Base-by-base conservation (phyloP, 2,113 vertebrate genomes). In the Uria aalge region DNA sequence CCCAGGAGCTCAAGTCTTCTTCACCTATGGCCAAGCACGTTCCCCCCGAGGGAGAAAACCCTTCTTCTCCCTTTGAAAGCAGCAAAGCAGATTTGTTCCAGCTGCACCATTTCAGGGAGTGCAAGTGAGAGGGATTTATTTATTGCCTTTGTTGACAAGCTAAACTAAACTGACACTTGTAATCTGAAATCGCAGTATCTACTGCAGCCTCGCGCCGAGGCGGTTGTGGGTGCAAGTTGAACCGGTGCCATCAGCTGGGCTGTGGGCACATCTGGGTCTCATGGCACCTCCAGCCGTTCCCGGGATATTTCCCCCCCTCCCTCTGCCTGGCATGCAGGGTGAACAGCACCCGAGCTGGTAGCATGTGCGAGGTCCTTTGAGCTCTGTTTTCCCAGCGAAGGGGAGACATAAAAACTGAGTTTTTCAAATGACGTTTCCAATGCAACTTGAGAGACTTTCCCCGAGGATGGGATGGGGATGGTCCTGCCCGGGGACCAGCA, bases 301-400 rank as follows among this genome's bases (percentile, higher is more conserved):
- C 2, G 0, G 38, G 45, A 13, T 0, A 4, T 15, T 36, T 34
- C n/a, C 20, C 29, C 5, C 2, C 10, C 30, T 71, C 47, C 34
- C 26, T 41, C 20, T 0, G 1, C 6, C 21, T 0, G 0, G 38
- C 53, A 68, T 1, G 0, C 22, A 14, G 34, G 36, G 53, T 1
- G 1, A 85, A 56, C 27, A 38, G 45, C 0, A 0, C 66, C 3
- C 34, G 41, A 30, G 55, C 55, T 63, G 60, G 47, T 66, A 63
- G 76, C 55, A 53, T 0, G 0, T 1, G 0, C 0, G 1, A n/a
- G 32, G 41, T 27, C 27, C n/a, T 56, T 36, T 15, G 34, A n/a
- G 36, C 26, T 78, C 60, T 27, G 34, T 30, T 81, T 62, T 66
- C 36, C 71, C 34, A 41, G 15, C 0, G 0, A 63, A 77, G 15